Conservation (phyloP, 2,797 vertebrate genomes). For the Pipistrellus kuhlii region DNA sequence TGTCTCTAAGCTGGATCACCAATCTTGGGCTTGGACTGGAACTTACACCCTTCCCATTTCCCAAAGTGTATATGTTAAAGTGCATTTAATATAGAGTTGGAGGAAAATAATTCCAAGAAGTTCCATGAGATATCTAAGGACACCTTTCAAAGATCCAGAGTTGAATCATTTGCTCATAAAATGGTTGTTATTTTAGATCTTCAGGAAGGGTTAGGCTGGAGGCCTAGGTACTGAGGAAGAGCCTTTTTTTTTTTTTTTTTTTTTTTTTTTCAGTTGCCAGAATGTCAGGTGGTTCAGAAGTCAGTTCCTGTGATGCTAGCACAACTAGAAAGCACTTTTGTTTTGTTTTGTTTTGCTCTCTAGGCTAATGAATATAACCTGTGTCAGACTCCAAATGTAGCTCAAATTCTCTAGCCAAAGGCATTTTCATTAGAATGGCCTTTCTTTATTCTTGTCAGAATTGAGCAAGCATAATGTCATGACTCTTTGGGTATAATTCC, state of each 20-base stretch:
- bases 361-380: constrained; percentile 52
- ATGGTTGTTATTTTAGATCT: too few species aligned
- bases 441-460: constrained; percentile 5
- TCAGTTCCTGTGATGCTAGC: neutral
- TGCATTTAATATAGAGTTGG: too few species aligned
- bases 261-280: too few species aligned
- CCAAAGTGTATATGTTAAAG: too few species aligned
- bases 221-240: too few species aligned
- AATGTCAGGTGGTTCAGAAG: too few species aligned
- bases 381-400: neutral
- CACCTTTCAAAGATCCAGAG: too few species aligned
- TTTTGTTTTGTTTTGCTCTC: neutral
- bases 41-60: neutral
- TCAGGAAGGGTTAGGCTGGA: too few species aligned
- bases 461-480: neutral
- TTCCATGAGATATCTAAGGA: too few species aligned
- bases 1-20: neutral
- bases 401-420: constrained; percentile 40
- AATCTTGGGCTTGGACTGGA: neutral
- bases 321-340: neutral
- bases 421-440: constrained; percentile 47
- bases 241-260: too few species aligned
- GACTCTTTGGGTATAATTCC: neutral
- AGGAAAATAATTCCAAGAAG: too few species aligned
- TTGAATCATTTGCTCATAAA: too few species aligned